A percentile compares a stretch with the other conserved stretches of the same genome.
Conservation (phyloP, 2,113 vertebrate genomes). For the Phrynocephalus versicolor region DNA sequence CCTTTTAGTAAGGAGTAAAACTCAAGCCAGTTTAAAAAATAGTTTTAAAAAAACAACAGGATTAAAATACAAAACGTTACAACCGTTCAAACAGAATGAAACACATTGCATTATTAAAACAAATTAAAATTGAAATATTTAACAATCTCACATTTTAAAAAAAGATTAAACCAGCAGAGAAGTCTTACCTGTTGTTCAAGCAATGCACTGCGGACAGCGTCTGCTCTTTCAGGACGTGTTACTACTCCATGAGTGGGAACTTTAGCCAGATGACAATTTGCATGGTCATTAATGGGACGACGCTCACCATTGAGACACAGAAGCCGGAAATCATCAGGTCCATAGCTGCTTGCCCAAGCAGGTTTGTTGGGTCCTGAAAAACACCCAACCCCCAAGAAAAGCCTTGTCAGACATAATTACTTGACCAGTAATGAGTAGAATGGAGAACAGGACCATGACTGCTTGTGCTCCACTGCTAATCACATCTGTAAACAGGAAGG, state of each 20-base stretch:
- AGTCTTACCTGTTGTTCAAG: slow-evolving; percentile 62
- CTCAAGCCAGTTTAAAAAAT: no score
- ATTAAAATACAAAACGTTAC: no score
- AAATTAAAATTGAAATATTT: no score
- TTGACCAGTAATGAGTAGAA: background rate
- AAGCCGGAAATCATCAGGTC: slow-evolving; percentile 51
- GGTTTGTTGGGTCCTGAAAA: slow-evolving; percentile 55
- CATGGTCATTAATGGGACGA: slow-evolving; percentile 32
- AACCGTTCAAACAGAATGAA: no score
- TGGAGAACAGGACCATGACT: background rate
- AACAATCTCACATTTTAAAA: no score
- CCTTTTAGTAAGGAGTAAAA: no score
- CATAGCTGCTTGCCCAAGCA: slow-evolving; percentile 50
- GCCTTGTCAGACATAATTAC: background rate
- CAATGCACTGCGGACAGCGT: slow-evolving; percentile 41
- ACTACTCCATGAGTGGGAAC: slow-evolving; percentile 67
- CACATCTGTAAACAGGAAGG: no score
- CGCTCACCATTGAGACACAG: slow-evolving; percentile 54
- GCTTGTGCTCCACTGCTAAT: no score
- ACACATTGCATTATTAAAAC: no score
- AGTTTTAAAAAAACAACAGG: no score
- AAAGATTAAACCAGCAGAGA: no score
- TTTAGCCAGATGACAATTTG: slow-evolving; percentile 51
- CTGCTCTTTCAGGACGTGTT: slow-evolving; percentile 51
- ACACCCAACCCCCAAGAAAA: background rate